A percentile compares a stretch with the other conserved stretches of the same genome.
These are phyloP conservation scores for Aplysia californica DNA, from an alignment of 1,140 invertebrate genomes.

Conservation along the genomic window DNA sequence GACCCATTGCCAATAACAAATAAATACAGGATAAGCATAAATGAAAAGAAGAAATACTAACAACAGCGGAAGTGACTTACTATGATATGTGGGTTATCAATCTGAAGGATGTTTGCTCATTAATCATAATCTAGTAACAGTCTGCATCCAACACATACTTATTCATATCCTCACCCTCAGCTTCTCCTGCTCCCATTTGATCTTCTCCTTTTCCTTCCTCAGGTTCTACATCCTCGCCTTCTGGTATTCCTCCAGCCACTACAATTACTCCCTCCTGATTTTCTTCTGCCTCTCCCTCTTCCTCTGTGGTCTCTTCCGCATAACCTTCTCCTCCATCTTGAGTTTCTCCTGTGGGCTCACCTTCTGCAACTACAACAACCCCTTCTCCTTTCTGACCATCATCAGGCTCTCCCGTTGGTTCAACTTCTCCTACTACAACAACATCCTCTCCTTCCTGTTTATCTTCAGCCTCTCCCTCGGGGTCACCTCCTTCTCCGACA, in stretches of 20 bases:
- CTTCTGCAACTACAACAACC: too few species aligned
- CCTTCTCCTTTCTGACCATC: background rate
- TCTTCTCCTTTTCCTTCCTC: background rate
- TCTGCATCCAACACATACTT: too few species aligned
- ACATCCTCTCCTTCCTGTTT: background rate
- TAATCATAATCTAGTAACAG: too few species aligned
- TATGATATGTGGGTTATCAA: too few species aligned
- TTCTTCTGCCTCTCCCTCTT: background rate
- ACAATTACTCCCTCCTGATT: background rate
- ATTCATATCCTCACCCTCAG: too few species aligned
- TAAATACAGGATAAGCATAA: too few species aligned
- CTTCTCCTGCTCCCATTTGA: background rate
- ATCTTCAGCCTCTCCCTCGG: background rate
- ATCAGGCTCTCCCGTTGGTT: background rate
- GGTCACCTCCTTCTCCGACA: background rate
- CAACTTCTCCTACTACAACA: background rate
- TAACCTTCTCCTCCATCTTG: background rate
- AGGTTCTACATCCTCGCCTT: background rate
- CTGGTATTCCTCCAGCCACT: background rate
- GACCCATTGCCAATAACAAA: too few species aligned
- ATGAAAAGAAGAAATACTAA: too few species aligned
- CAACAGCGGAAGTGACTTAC: too few species aligned
- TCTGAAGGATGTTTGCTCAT: too few species aligned
- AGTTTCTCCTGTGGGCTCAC: background rate
- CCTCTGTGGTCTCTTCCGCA: background rate